Evolutionary conservation across 2,797 vertebrate genomes (phyloP).

Genomic region (Morus bassanus): DNA sequence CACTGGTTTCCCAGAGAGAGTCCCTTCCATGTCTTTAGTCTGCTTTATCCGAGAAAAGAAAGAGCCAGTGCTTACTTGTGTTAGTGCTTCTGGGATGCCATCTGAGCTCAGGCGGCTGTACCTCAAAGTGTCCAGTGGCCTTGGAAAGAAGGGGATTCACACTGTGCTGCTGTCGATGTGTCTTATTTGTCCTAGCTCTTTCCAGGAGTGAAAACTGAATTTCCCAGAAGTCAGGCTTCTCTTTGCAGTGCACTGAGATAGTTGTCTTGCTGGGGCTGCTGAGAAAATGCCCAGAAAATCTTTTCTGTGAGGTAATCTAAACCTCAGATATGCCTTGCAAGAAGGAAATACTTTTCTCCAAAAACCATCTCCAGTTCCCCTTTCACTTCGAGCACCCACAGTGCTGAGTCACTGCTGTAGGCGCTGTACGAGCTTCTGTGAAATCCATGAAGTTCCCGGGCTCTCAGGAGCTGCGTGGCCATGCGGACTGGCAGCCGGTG

Average conservation of each 20-base stretch:
- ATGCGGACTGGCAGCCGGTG: rapidly evolving
- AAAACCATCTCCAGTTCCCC: not conserved
- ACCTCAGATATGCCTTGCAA: not conserved
- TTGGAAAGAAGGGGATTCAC: not conserved
- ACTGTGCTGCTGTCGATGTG: not conserved
- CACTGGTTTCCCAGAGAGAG: not conserved
- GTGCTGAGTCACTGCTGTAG: not conserved
- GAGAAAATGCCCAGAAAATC: not conserved
- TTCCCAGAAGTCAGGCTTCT: not conserved
- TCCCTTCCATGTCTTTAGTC: not conserved
- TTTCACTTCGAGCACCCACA: not conserved
- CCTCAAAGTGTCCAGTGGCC: not conserved
- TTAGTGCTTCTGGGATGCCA: not conserved
- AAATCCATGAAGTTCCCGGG: not conserved
- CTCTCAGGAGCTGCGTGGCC: not conserved
- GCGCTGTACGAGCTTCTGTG: not conserved
- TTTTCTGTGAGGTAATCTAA: not conserved
- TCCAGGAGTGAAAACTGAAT: not conserved
- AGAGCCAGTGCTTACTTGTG: not conserved
- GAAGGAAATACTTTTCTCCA: not conserved
- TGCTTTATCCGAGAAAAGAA: not conserved
- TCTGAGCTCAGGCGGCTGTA: not conserved
- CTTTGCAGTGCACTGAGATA: not conserved
- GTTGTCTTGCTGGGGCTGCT: not conserved
- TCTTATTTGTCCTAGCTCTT: not conserved